A percentile compares a stretch with the other conserved stretches of the same genome.
phyloP scores from a whole-genome alignment of 2,888 invertebrate genomes.

The Scrobipalpa costella region DNA sequence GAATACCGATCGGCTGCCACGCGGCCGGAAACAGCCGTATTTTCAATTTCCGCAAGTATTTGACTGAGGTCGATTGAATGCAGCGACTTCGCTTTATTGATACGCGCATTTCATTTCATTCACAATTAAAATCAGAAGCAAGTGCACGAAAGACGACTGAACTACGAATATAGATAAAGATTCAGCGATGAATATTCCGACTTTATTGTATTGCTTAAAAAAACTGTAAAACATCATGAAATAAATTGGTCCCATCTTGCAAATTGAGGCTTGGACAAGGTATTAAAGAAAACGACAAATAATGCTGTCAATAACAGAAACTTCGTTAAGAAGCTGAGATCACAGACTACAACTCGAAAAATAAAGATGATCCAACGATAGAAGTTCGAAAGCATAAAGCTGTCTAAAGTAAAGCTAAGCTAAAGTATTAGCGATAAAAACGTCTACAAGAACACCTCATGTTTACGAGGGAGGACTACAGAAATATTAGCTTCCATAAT shows the following conservation, averaged over 20 bases:
- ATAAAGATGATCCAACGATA: neutral
- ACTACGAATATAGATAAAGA: neutral
- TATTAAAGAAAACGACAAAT: neutral
- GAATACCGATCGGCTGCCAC: too few species aligned
- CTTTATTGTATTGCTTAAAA: too few species aligned
- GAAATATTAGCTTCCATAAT: neutral
- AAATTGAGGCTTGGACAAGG: too few species aligned
- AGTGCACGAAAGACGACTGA: neutral
- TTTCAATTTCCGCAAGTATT: conserved; percentile 57
- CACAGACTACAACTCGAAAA: conserved; percentile 2
- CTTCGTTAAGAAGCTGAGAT: neutral
- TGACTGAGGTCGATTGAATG: conserved; percentile 32
- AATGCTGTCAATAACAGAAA: neutral
- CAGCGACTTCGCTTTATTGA: neutral
- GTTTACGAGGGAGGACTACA: neutral
- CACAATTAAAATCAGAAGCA: neutral
- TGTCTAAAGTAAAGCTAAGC: neutral
- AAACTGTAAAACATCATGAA: too few species aligned
- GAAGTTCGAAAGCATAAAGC: conserved; percentile 1
- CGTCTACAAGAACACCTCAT: conserved; percentile 5
- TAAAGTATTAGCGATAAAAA: neutral
- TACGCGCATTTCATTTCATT: neutral
- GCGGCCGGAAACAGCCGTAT: conserved; percentile 48
- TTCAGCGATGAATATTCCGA: neutral
- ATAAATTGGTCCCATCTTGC: too few species aligned